phyloP scores from a whole-genome alignment of 2,113 vertebrate species.

The Salvelinus alpinus region DNA sequence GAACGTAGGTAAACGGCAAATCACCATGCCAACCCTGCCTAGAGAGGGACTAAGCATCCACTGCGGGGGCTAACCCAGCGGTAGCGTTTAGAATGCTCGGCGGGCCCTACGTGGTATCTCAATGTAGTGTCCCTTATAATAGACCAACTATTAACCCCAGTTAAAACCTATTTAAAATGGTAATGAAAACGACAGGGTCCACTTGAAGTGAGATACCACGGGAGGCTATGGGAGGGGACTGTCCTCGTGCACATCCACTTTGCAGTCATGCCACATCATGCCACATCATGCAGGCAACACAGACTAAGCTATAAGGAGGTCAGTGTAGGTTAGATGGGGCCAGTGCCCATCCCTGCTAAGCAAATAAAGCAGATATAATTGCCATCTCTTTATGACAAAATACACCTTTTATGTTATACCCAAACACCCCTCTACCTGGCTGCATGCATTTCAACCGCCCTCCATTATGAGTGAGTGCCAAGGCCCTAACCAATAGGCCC shows the following conservation, averaged over 20 bases:
- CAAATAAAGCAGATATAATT: too few species aligned
- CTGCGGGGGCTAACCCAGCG: background rate
- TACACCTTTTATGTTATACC: too few species aligned
- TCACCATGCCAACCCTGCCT: slow-evolving; percentile 55
- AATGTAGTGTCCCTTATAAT: slow-evolving; percentile 32
- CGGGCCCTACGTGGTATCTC: slow-evolving; percentile 21
- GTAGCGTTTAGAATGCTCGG: background rate
- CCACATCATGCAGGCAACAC: slow-evolving; percentile 50
- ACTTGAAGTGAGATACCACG: background rate
- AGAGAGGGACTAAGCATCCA: slow-evolving; percentile 6
- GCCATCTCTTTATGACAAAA: too few species aligned
- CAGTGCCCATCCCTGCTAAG: too few species aligned
- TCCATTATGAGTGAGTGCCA: too few species aligned
- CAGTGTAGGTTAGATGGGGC: background rate
- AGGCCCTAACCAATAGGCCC: too few species aligned
- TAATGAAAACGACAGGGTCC: background rate
- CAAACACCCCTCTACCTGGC: too few species aligned
- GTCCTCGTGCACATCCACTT: slow-evolving; percentile 43
- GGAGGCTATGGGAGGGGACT: background rate
- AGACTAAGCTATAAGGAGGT: background rate
- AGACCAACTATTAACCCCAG: background rate
- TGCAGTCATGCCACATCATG: slow-evolving; percentile 66
- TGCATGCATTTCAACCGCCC: too few species aligned
- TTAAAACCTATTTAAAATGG: background rate
- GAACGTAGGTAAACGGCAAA: slow-evolving; percentile 41